These are phyloP conservation scores for Pyralis farinalis DNA, from an alignment of 2,888 invertebrate species.

Conservation along the genomic window DNA sequence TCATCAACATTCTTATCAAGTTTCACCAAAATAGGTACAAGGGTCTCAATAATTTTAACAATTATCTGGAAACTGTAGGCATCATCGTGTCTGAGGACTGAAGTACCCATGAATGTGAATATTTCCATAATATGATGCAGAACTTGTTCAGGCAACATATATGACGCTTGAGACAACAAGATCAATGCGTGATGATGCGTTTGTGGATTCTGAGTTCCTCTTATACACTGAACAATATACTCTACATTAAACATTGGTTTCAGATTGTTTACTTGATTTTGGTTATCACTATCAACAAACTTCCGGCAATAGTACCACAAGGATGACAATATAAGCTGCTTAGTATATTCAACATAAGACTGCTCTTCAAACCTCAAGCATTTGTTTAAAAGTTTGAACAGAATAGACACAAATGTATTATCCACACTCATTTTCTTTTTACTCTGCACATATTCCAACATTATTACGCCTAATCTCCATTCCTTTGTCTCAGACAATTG, in stretches of 20 bases:
- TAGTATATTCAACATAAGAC: constrained; percentile 91
- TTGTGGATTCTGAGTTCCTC: constrained; percentile 95
- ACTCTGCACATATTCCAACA: constrained; percentile 92
- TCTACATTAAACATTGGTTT: constrained; percentile 85
- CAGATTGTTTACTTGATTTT: constrained; percentile 60
- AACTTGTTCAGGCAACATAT: constrained; percentile 90
- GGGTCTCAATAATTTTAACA: constrained; percentile 91
- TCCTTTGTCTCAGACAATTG: constrained; percentile 83
- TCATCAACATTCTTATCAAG: constrained; percentile 57
- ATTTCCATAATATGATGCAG: constrained; percentile 97
- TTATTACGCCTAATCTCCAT: constrained; percentile 90
- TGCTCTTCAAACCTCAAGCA: constrained; percentile 92
- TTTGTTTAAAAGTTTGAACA: constrained; percentile 90
- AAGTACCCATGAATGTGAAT: constrained; percentile 98
- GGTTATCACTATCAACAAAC: constrained; percentile 62
- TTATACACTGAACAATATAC: constrained; percentile 91
- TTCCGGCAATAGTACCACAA: constrained; percentile 87
- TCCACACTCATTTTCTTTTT: constrained; percentile 89
- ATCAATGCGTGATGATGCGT: constrained; percentile 96
- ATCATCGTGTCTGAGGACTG: constrained; percentile 95
- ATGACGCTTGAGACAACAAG: constrained; percentile 89
- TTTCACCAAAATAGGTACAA: constrained; percentile 91
- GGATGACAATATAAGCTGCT: constrained; percentile 90
- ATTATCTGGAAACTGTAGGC: constrained; percentile 97
- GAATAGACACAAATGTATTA: constrained; percentile 83